phyloP scores from a whole-genome alignment of 1,140 invertebrate species.

The Camponotus floridanus region DNA sequence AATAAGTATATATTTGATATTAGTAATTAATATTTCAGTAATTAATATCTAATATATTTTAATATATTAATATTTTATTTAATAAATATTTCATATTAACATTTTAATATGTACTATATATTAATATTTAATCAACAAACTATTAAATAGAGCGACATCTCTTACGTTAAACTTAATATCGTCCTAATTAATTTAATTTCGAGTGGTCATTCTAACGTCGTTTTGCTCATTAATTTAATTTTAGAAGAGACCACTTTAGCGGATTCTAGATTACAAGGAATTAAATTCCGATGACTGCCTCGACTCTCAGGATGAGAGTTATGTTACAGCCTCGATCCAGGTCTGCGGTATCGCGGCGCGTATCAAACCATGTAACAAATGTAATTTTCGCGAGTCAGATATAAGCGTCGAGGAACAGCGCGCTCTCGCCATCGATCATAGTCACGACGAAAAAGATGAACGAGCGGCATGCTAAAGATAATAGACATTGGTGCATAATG shows the following conservation, averaged over 20 bases:
- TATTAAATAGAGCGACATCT: too few relatives aligned
- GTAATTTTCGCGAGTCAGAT: slow-evolving; percentile 60
- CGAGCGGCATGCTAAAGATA: slow-evolving; percentile 61
- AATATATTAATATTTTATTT: too few relatives aligned
- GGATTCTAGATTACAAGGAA: not conserved
- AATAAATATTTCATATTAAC: too few relatives aligned
- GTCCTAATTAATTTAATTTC: slow-evolving; percentile 8
- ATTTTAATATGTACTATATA: too few relatives aligned
- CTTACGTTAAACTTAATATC: not conserved
- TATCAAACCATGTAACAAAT: slow-evolving; percentile 57
- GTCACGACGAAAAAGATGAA: slow-evolving; percentile 68
- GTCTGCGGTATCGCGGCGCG: slow-evolving; percentile 42
- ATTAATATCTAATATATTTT: too few relatives aligned
- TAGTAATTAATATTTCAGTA: too few relatives aligned
- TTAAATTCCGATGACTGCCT: slow-evolving; percentile 13
- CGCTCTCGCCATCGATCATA: slow-evolving; percentile 56
- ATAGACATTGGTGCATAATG: slow-evolving; percentile 50
- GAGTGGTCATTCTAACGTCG: not conserved
- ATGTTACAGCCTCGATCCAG: not conserved
- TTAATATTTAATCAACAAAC: too few relatives aligned
- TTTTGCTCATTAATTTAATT: slow-evolving; percentile 4
- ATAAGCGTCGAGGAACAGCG: slow-evolving; percentile 35
- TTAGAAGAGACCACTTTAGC: not conserved
- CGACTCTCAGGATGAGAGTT: slow-evolving; percentile 15
- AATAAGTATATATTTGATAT: too few relatives aligned